These are phyloP conservation scores for Struthio camelus DNA, from an alignment of 2,113 vertebrate genomes.

Conservation along the genomic window DNA sequence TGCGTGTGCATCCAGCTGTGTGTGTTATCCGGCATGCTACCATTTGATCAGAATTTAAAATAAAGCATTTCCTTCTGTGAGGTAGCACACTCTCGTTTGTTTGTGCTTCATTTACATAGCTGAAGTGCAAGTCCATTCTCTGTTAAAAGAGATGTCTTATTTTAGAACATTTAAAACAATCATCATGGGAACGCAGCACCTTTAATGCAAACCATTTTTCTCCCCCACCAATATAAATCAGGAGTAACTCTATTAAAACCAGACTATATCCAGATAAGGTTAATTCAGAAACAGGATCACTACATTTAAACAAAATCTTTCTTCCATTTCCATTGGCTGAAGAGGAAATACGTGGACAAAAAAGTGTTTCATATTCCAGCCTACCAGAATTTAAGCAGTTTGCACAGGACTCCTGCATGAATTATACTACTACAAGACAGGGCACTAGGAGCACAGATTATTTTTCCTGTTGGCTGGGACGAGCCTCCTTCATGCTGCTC, in stretches of 20 bases:
- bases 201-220: background rate
- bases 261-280: background rate
- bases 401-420: background rate
- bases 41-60: conserved; percentile 20
- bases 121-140: background rate
- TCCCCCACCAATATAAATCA: background rate
- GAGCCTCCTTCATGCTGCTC: background rate
- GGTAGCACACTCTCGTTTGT: background rate
- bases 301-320: background rate
- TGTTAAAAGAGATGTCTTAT: background rate
- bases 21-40: background rate
- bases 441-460: background rate
- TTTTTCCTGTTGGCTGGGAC: background rate
- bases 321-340: background rate
- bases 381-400: background rate
- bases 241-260: background rate
- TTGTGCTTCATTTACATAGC: background rate
- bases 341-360: background rate
- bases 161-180: background rate
- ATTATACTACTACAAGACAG: background rate
- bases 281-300: background rate
- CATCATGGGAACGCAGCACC: background rate
- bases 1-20: background rate
- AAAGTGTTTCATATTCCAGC: background rate
- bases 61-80: conserved; percentile 10